Evolutionary conservation across 2,113 vertebrate genomes (phyloP), one percentile per base, ranked within the genome.

Genomic region (Tursiops truncatus): DNA sequence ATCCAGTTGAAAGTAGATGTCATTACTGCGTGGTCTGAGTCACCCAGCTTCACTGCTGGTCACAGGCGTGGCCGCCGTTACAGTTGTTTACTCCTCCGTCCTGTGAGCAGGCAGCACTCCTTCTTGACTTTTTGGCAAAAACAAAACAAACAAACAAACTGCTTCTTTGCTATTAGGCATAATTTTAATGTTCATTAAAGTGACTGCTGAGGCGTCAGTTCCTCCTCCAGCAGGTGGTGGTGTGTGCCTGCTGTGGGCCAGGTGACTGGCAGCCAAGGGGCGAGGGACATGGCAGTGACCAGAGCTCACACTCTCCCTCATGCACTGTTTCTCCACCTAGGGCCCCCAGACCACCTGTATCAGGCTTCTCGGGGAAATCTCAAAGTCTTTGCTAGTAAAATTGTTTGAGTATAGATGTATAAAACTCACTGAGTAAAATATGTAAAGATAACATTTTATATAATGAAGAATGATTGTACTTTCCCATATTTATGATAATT

Each of bases 401-500:
- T 67, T 87, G 89, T 77, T 96, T 95, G 9, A 58, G 2, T 77
- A 23, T 53, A 82, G 17, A 11, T 60, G 13, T 70, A 17, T 14
- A 89, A 82, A 82, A 67, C 44, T 95, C 31, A 28, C 50, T 63
- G 91, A 95, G 33, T 93, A 63, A 71, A 74, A 50, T 56, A 33
- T 58, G 28, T 84, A 60, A 92, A 71, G n/a, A 65, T 41, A 68
- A 31, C 47, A 2, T 80, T 90, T 94, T 87, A 21, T 58, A 53
- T 79, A 95, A 74, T 82, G 23, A 91, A 82, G 41, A 93, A 21
- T 92, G 21, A 93, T 33, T 85, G 44, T 71, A 36, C 65, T 91
- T 91, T 91, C 38, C 36, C 20, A 50, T 83, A 65, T 13, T 77
- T 68, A 23, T 67, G 33, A 31, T 89, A n/a, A 53, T 74, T 23